Evolutionary conservation across 2,888 invertebrate genomes (phyloP).

Genomic region (Theretra japonica): DNA sequence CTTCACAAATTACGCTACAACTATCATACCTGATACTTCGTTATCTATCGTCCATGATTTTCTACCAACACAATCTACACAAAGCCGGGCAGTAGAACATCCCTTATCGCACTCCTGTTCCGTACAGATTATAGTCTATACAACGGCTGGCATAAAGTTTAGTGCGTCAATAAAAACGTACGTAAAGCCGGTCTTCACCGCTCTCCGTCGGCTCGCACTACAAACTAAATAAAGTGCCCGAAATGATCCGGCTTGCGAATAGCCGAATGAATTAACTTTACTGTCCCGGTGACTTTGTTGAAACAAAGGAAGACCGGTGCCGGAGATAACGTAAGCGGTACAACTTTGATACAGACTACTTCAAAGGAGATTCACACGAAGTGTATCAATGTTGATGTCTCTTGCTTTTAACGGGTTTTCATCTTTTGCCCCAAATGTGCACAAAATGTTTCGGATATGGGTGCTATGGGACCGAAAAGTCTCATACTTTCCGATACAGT

Average conservation of each 20-base stretch:
- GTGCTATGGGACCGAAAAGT: too few species aligned
- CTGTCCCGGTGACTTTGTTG: neutral
- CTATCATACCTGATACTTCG: too few species aligned
- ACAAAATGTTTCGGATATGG: too few species aligned
- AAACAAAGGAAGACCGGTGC: neutral
- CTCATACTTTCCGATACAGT: too few species aligned
- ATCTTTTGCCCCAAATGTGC: too few species aligned
- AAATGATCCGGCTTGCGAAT: conserved; percentile 5
- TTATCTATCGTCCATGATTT: neutral
- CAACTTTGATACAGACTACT: neutral
- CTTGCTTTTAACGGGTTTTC: too few species aligned
- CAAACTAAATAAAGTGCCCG: conserved; percentile 18
- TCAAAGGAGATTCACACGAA: neutral
- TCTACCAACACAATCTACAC: too few species aligned
- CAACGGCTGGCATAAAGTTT: conserved; percentile 16
- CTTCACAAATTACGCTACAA: too few species aligned
- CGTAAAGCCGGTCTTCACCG: neutral
- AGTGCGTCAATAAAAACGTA: conserved; percentile 17
- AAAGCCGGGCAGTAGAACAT: too few species aligned
- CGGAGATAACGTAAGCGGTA: neutral
- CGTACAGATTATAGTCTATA: conserved; percentile 5
- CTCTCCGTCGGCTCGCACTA: neutral
- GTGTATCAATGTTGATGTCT: too few species aligned
- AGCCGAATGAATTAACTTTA: conserved; percentile 15
- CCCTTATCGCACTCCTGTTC: neutral